Conservation (phyloP, 2,888 invertebrate species). For the Carcina quercana region DNA sequence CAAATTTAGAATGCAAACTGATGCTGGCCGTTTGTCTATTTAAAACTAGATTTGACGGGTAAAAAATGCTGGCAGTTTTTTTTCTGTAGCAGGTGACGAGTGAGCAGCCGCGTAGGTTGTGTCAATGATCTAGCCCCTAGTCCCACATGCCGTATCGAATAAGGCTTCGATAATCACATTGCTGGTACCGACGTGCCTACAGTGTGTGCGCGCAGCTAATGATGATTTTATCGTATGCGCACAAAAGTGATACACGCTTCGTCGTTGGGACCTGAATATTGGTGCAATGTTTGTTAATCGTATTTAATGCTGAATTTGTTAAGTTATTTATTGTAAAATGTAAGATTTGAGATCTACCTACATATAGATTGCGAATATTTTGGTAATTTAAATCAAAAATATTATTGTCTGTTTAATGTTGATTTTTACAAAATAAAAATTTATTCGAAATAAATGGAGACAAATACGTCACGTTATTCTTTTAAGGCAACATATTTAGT, state of each 20-base stretch:
- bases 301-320: too few species aligned
- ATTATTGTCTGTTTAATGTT: too few species aligned
- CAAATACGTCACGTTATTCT: background rate
- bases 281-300: too few species aligned
- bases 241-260: constrained; percentile 4
- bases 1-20: constrained; percentile 7
- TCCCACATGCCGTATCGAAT: constrained; percentile 70
- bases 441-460: too few species aligned
- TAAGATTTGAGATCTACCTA: too few species aligned
- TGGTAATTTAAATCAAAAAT: too few species aligned
- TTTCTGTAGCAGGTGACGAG: constrained; percentile 65
- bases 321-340: too few species aligned
- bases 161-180: constrained; percentile 67
- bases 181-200: constrained; percentile 40
- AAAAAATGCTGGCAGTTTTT: constrained; percentile 42
- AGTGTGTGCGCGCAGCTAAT: constrained; percentile 25
- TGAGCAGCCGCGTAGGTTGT: constrained; percentile 61
- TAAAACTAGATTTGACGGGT: constrained; percentile 53
- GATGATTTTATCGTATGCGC: constrained; percentile 28
- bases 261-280: too few species aligned
- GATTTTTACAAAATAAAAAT: too few species aligned
- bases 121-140: constrained; percentile 71
- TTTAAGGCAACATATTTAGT: too few species aligned
- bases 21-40: constrained; percentile 24
- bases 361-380: too few species aligned